Evolutionary conservation across 2,888 invertebrate species (phyloP), one percentile per base, ranked within the genome.

Genomic region (Troglohyphantes excavatus): DNA sequence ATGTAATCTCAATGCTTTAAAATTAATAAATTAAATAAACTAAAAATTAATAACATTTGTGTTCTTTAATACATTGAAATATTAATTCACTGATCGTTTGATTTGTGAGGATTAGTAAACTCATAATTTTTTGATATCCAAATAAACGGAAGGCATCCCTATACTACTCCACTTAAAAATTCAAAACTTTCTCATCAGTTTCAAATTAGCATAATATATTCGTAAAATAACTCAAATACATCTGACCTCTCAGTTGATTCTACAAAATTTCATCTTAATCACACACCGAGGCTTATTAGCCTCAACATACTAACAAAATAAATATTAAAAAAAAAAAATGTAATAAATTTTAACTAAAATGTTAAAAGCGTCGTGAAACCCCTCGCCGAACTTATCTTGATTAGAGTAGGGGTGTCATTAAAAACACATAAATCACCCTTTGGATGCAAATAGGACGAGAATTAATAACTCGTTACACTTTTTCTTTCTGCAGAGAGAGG

Each of bases 381-480:
- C 33, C 17, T 1, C 53, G 17, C 53, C n/a, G n/a, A 53, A 53
- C 53, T 53, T 53, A 53, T 53, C 53, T 53, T 53, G 53, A 53
- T 53, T 53, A 53, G 17, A 53, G 53, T 5, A 23, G 72, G 21
- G 26, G 26, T 23, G 67, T 70, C 85, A 85, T 85, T 76, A 85
- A 85, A 85, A 76, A 59, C 76, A 39, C 85, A 85, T 85, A 85
- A 85, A 85, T 85, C 87, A 87, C 26, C 13, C 13, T 65, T 65
- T 26, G 33, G 33, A 63, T 78, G 78, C 78, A 63, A 78, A 78
- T 78, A 78, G 39, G 63, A 61, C 9, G 61, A 53, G 27, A 82
- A 82, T 82, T 82, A 82, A 82, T 82, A 82, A 61, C 82, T 59
- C 70, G 70, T 82, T 82, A 70, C 61, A 27, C 53, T 81, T 81